A percentile compares a stretch with the other conserved stretches of the same genome.
These are phyloP conservation scores for Volucella zonaria DNA, from an alignment of 2,888 invertebrate genomes.

Conservation along the genomic window DNA sequence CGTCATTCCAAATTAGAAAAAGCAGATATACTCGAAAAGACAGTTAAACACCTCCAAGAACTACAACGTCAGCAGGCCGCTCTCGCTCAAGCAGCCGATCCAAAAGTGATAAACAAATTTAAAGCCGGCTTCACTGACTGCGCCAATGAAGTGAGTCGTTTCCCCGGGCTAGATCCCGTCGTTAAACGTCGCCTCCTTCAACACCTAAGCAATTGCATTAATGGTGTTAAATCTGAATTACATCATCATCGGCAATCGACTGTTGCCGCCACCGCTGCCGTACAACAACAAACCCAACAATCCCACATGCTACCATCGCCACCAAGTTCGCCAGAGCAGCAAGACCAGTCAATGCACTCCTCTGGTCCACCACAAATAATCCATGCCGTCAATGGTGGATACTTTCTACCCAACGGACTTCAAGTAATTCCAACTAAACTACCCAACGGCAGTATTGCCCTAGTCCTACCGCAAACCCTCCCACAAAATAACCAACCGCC, in stretches of 20 bases:
- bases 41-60: slow-evolving; percentile 95
- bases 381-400: slow-evolving; percentile 84
- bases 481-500: slow-evolving; percentile 87
- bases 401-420: slow-evolving; percentile 88
- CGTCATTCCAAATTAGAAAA: slow-evolving; percentile 97
- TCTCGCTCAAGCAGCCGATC: slow-evolving; percentile 92
- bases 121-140: slow-evolving; percentile 94
- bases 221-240: slow-evolving; percentile 82
- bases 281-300: slow-evolving; percentile 81
- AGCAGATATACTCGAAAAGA: slow-evolving; percentile 97
- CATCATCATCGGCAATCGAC: slow-evolving; percentile 78
- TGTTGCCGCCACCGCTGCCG: slow-evolving; percentile 75
- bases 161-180: slow-evolving; percentile 88
- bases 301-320: slow-evolving; percentile 85
- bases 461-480: slow-evolving; percentile 88
- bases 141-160: slow-evolving; percentile 90
- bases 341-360: slow-evolving; percentile 74
- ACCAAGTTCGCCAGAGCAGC: slow-evolving; percentile 81
- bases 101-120: slow-evolving; percentile 92
- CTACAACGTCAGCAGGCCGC: slow-evolving; percentile 94
- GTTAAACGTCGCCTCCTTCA: slow-evolving; percentile 89
- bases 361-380: slow-evolving; percentile 79
- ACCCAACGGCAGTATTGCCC: slow-evolving; percentile 92
- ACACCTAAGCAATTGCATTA: slow-evolving; percentile 89
- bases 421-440: slow-evolving; percentile 91